Evolutionary conservation across 1,140 invertebrate species (phyloP), one percentile per base, ranked within the genome.

Genomic region (Ruditapes philippinarum): DNA sequence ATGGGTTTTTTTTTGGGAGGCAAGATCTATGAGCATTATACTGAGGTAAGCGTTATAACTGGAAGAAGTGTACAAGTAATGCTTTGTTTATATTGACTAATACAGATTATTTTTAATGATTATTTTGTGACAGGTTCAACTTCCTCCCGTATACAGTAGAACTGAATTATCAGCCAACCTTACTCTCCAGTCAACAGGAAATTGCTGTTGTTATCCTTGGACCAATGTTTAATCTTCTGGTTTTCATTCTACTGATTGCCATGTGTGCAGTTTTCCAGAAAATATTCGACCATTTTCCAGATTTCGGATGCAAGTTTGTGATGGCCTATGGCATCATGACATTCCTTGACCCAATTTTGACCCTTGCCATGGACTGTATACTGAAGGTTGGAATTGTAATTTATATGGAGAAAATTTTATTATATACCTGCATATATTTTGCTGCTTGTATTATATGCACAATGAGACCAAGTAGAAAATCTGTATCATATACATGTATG

Each of bases 51-150:
- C n/a, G n/a, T n/a, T n/a, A n/a, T n/a, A n/a, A n/a, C n/a, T n/a
- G n/a, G n/a, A n/a, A n/a, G n/a, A n/a, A n/a, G n/a, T n/a, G n/a
- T n/a, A n/a, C n/a, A n/a, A n/a, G n/a, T n/a, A n/a, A n/a, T n/a
- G n/a, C n/a, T n/a, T n/a, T n/a, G n/a, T n/a, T n/a, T n/a, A n/a
- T n/a, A n/a, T n/a, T n/a, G n/a, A n/a, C n/a, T n/a, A n/a, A n/a
- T n/a, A n/a, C n/a, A n/a, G n/a, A n/a, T n/a, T n/a, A n/a, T n/a
- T n/a, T n/a, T n/a, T n/a, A n/a, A n/a, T n/a, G n/a, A n/a, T n/a
- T n/a, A n/a, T n/a, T n/a, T n/a, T n/a, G n/a, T n/a, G n/a, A n/a
- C 82, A 95, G 94, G 74, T 95, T 95, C 90, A 93, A 95, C 82
- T 95, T 95, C 87, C 89, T 93, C 36, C 92, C 94, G 0, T 94